phyloP scores from a whole-genome alignment of 2,113 vertebrate species.

The Phylloscopus whistleri region DNA sequence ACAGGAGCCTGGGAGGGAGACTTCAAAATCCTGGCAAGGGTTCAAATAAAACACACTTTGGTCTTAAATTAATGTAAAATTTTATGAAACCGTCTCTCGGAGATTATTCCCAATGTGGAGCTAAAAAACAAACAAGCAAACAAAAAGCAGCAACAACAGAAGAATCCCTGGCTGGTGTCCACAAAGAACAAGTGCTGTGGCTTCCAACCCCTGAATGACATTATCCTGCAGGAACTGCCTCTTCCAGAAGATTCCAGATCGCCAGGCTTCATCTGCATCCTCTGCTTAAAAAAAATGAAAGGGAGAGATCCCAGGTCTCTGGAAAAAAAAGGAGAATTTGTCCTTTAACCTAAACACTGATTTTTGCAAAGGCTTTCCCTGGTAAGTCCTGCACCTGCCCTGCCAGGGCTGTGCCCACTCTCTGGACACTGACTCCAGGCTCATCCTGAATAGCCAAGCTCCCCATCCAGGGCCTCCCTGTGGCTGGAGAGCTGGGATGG shows the following conservation, averaged over 20 bases:
- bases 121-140: slow-evolving; percentile 44
- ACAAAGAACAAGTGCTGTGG: slow-evolving; percentile 24
- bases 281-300: background rate
- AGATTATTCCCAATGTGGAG: slow-evolving; percentile 56
- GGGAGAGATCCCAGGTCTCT: background rate
- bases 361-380: background rate
- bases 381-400: accelerated
- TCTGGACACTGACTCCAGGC: accelerated
- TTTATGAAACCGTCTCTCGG: slow-evolving; percentile 45
- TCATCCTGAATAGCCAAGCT: background rate
- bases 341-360: background rate
- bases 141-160: background rate
- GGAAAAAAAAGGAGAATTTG: background rate
- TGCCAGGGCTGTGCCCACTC: background rate
- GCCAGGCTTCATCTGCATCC: background rate
- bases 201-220: background rate
- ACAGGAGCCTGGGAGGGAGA: slow-evolving; percentile 57
- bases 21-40: slow-evolving; percentile 67
- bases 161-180: slow-evolving; percentile 15
- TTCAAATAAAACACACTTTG: slow-evolving; percentile 69
- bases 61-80: slow-evolving; percentile 63
- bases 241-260: background rate
- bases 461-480: background rate
- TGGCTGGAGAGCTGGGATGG: background rate
- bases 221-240: background rate